Conservation (phyloP, 64 coral and sea anemone species). For the Hydrozoanthus tunicans region DNA sequence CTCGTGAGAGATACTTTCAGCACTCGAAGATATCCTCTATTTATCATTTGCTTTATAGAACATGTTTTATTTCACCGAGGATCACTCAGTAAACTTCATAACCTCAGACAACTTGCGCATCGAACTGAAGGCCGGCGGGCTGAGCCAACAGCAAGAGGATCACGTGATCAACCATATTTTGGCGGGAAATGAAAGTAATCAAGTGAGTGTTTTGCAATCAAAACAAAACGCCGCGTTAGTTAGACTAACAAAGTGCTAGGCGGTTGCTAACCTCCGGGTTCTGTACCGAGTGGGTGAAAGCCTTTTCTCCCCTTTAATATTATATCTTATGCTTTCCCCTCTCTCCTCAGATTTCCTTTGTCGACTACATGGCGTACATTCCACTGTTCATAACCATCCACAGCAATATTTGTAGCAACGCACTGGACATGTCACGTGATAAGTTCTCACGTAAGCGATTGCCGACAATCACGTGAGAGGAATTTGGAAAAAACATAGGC, state of each 20-base stretch:
- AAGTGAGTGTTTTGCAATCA: constrained; percentile 15
- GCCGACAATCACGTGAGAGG: background rate
- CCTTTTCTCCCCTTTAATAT: background rate
- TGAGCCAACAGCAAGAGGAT: constrained; percentile 83
- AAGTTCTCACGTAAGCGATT: constrained; percentile 57
- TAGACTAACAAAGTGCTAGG: too few relatives aligned
- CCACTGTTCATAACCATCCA: constrained; percentile 87
- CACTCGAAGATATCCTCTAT: background rate
- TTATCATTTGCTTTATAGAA: constrained; percentile 25
- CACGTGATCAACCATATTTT: constrained; percentile 83
- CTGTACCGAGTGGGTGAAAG: too few relatives aligned
- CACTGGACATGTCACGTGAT: constrained; percentile 90
- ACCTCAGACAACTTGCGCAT: constrained; percentile 77
- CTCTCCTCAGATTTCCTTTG: constrained; percentile 74
- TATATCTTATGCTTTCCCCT: background rate
- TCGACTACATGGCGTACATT: constrained; percentile 96
- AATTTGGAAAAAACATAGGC: background rate
- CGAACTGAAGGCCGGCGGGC: constrained; percentile 89
- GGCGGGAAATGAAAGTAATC: constrained; percentile 37
- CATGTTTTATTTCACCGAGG: constrained; percentile 86
- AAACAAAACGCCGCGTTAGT: too few relatives aligned
- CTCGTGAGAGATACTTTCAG: background rate
- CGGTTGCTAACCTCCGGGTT: too few relatives aligned
- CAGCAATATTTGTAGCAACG: constrained; percentile 85
- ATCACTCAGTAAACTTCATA: constrained; percentile 74